Evolutionary conservation across 2,797 vertebrate species (phyloP), one percentile per base, ranked within the genome.

Genomic region (Lutjanus campechanus): DNA sequence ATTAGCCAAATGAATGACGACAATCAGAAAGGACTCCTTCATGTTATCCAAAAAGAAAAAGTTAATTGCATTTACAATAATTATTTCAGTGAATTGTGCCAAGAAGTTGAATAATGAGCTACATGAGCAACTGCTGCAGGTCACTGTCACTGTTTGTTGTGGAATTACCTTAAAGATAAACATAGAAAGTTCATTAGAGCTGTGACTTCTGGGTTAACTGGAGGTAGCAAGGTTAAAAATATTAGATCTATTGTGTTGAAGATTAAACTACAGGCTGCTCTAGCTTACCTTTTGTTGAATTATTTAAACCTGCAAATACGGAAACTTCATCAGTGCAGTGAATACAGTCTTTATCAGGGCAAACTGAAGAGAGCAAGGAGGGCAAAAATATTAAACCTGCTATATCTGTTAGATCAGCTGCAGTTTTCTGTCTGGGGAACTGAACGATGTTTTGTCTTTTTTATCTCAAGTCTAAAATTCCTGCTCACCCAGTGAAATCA

Each of bases 281-380:
- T 40, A 41, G 69, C 76, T 79, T 74, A 67, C 51, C 63, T 59
- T 50, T 76, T 73, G 61, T 47, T 77, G 8, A 82, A 80, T 82
- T 83, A 73, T 85, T 85, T 68, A 68, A 73, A 59, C 49, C 58
- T 77, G 69, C 20, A 75, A 83, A 84, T 82, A 69, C 83, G 65
- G 77, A 79, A 81, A 86, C 67, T 66, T 76, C 25, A 78, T 78
- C 68, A 60, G 64, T 17, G 51, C 41, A 25, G 62, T 65, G 73
- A 69, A 69, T 25, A 76, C 46, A 46, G 19, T 50, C 29, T 16
- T 58, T 43, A 36, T 11, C 41, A 20, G 25, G 47, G 46, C 17
- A 8, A 64, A 36, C 58, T 36, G 36, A 12, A 72, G 53, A 12
- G 54, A 54, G 55, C 16, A 25, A 7, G 11, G 17, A 54, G 73